Base-by-base conservation (phyloP, 2,888 invertebrate genomes). In the Timandra comae region DNA sequence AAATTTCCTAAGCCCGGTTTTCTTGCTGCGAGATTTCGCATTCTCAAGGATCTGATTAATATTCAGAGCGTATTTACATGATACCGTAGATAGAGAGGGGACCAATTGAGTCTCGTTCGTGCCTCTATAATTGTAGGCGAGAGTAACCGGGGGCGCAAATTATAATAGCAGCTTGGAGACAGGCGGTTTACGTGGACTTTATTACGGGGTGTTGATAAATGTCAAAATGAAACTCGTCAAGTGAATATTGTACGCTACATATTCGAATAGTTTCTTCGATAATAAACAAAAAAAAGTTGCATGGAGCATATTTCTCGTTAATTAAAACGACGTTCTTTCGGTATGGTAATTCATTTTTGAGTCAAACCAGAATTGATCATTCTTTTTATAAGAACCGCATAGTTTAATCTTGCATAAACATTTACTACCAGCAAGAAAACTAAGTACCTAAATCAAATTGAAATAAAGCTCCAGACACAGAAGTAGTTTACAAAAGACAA, bases 51-150 rank as follows among this genome's bases (percentile, higher is more conserved):
- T 51, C 56, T 61, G 48, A 63, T 73, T 59, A 68, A 57, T 72
- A 74, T 73, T 67, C 69, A 67, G 53, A 56, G 42, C 43, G 49
- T 63, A 69, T 71, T 69, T 67, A 63, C 57, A 60, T 60, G 54
- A 49, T 43, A 44, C 56, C 49, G 27, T 54, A 58, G 53, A 56
- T 60, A 59, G 56, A 49, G 30, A 36, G 52, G 46, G 43, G 52
- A 49, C 47, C 59, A 63, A 57, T 60, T 52, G 57, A 48, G 42
- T 27, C 43, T 49, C 38, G 50, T 49, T 54, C 52, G 52, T 50
- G 54, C 45, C 50, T 43, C 53, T 52, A 46, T 72, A 69, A 68
- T 72, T 70, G 65, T 56, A 63, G 63, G 59, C 52, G 46, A 56
- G 50, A 52, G 50, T 35, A 44, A 59, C 67, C 64, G 55, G 52